Percentiles rank a stretch among this genome's conserved stretches.
These are phyloP conservation scores for Blennius ocellaris DNA, from an alignment of 2,113 vertebrate species.

Conservation along the genomic window DNA sequence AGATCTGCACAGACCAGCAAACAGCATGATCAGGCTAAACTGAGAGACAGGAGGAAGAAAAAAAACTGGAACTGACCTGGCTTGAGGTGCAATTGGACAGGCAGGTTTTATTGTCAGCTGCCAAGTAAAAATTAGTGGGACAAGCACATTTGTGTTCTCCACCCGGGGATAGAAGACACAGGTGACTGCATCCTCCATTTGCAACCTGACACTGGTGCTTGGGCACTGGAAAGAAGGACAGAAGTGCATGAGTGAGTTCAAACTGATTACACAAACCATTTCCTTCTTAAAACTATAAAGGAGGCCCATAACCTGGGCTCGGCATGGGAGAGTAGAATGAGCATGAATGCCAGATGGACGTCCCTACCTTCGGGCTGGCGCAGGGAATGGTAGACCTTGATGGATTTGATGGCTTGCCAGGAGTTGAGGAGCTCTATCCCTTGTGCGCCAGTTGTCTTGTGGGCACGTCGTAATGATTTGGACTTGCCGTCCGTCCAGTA, in stretches of 20 bases:
- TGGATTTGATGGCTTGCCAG: slow-evolving; percentile 97
- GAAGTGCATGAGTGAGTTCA: slow-evolving; percentile 23
- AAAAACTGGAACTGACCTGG: slow-evolving; percentile 85
- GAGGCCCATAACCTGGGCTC: slow-evolving; percentile 4
- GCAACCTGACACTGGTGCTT: slow-evolving; percentile 93
- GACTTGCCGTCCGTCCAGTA: slow-evolving; percentile 99
- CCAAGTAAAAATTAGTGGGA: slow-evolving; percentile 98
- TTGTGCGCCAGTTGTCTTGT: slow-evolving; percentile 93
- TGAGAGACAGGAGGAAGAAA: background rate
- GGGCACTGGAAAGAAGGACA: slow-evolving; percentile 83
- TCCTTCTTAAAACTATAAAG: slow-evolving; percentile 28
- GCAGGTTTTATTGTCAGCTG: slow-evolving; percentile 93
- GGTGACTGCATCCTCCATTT: slow-evolving; percentile 97
- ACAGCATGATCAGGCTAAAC: slow-evolving; percentile 14
- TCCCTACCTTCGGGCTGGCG: slow-evolving; percentile 97
- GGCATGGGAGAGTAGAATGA: slow-evolving; percentile 12
- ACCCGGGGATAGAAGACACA: slow-evolving; percentile 93
- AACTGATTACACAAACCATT: slow-evolving; percentile 24
- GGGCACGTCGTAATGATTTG: slow-evolving; percentile 94
- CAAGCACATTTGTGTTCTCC: slow-evolving; percentile 92
- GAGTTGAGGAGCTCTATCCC: slow-evolving; percentile 94
- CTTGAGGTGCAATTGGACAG: slow-evolving; percentile 98
- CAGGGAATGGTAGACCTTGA: slow-evolving; percentile 96
- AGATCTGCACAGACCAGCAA: slow-evolving; percentile 11
- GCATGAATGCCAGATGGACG: slow-evolving; percentile 61